Conservation (phyloP, 2,113 vertebrate genomes). For the Muntiacus reevesi region DNA sequence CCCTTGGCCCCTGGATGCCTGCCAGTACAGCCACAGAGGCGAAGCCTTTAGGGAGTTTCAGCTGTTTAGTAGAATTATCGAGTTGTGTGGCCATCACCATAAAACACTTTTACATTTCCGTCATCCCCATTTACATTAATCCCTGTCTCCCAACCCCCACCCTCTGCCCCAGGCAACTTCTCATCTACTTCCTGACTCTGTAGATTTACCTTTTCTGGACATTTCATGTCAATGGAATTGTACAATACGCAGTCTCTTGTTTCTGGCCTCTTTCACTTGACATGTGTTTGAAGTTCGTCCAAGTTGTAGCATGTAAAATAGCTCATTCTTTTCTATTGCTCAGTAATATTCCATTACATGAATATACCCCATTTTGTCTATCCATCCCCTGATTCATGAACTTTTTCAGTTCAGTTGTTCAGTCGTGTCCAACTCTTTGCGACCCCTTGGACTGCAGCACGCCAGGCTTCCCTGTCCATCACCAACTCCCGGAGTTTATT, state of each 20-base stretch:
- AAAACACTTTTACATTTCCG: background rate
- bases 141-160: too few species aligned
- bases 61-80: background rate
- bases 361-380: background rate
- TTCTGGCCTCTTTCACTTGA: background rate
- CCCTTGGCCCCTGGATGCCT: background rate
- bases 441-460: rapidly evolving
- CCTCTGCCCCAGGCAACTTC: background rate
- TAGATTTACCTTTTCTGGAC: background rate
- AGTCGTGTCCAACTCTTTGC: background rate
- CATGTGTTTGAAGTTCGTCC: background rate
- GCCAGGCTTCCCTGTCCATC: background rate
- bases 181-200: background rate
- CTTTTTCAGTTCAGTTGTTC: background rate
- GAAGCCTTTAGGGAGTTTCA: background rate
- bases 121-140: background rate
- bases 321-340: background rate
- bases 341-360: background rate
- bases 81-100: background rate
- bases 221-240: background rate
- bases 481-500: background rate
- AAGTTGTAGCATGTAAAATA: background rate
- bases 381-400: background rate
- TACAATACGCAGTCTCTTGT: rapidly evolving
- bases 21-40: background rate